These are phyloP conservation scores for Tetranychus cinnabarinus DNA, from an alignment of 1,140 invertebrate genomes.

Conservation along the genomic window DNA sequence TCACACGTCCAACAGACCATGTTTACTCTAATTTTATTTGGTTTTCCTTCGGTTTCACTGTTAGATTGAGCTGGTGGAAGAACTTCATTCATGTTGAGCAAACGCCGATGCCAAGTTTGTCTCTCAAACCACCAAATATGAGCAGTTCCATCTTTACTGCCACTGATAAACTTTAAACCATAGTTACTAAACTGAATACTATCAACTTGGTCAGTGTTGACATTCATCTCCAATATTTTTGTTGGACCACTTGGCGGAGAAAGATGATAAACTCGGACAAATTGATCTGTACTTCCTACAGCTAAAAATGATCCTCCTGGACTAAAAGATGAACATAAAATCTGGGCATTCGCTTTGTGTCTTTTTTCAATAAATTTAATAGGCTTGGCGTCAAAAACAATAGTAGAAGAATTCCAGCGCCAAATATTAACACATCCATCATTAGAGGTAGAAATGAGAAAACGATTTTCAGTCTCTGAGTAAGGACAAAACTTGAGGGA, in stretches of 20 bases:
- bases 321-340: conserved; percentile 86
- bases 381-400: conserved; percentile 38
- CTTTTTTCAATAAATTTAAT: conserved; percentile 67
- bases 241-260: conserved; percentile 40
- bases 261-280: conserved; percentile 72
- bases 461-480: conserved; percentile 24
- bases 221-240: conserved; percentile 55
- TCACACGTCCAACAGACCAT: conserved; percentile 88
- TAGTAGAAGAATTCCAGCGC: conserved; percentile 28
- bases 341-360: conserved; percentile 75
- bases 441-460: conserved; percentile 74
- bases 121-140: conserved; percentile 74
- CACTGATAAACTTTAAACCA: conserved; percentile 64
- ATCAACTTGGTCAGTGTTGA: conserved; percentile 79
- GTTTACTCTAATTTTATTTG: conserved; percentile 51
- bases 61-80: conserved; percentile 4
- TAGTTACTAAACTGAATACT: conserved; percentile 80
- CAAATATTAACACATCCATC: conserved; percentile 94
- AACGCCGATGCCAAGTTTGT: conserved; percentile 58
- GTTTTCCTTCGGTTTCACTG: conserved; percentile 29
- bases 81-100: conserved; percentile 38
- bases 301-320: conserved; percentile 78
- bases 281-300: conserved; percentile 76
- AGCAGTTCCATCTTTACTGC: conserved; percentile 86
- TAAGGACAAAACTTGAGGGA: conserved; percentile 33